Base-by-base conservation (phyloP, 2,113 vertebrate genomes). In the Hippopotamus amphibius region DNA sequence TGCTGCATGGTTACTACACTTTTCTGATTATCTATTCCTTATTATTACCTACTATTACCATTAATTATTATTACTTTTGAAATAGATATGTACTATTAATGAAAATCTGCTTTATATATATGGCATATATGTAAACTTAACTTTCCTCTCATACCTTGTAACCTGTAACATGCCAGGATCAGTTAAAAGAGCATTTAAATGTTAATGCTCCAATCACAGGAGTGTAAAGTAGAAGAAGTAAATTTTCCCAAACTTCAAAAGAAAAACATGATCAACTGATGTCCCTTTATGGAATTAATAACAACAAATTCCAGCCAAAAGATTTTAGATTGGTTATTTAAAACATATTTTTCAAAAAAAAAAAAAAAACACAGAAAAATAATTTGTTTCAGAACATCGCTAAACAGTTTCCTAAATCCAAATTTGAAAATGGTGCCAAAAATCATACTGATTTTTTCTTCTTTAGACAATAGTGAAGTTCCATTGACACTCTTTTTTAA, bases 371-470 rank as follows among this genome's bases (percentile, higher is more conserved):
- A 24, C 5, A 63, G 43, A 50, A 30, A 92, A 71, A 26, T 0
- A 21, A 43, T 87, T 90, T 90, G 16, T 71, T 96, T 87, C 9
- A 68, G 26, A 83, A 87, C 53, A 15, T 4, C 90, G 0, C 0
- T 48, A n/a, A 71, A 9, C 28, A 61, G 41, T 46, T 84, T 80
- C 71, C 13, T 68, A 88, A 87, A 88, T 57, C 80, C 41, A 76
- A 94, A 88, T 84, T 37, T 94, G 14, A 81, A 87, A 87, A 79
- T 43, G 11, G 59, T 96, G 7, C 5, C 19, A 48, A 92, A 91
- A 82, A 28, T 63, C 21, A 26, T 43, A 90, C 0, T 77, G 17
- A 85, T 69, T 74, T 61, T 69, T 94, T 90, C 33, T 84, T 87
- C 59, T 71, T 95, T 28, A 41, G 28, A n/a, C 41, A 69, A 88